phyloP scores from a whole-genome alignment of 2,888 invertebrate species.

The Cheilosia pagana region DNA sequence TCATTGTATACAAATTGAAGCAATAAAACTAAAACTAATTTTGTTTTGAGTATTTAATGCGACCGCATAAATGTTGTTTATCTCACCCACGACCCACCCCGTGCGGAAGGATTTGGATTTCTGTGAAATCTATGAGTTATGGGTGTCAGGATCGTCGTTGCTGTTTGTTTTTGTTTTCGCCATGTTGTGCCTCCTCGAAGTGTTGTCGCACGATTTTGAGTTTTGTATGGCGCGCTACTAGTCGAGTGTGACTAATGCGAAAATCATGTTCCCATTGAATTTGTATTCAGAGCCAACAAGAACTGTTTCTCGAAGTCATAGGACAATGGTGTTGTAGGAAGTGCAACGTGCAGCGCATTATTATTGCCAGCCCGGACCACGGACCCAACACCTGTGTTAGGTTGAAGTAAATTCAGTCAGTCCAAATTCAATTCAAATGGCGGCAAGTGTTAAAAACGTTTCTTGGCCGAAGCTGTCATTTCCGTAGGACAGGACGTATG shows the following conservation, averaged over 20 bases:
- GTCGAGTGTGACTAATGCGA: constrained; percentile 73
- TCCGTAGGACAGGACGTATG: constrained; percentile 1
- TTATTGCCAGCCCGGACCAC: constrained; percentile 12
- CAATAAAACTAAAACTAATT: constrained; percentile 25
- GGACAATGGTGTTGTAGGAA: constrained; percentile 64
- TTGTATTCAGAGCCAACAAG: constrained; percentile 51
- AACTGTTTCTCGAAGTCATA: constrained; percentile 26
- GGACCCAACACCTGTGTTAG: constrained; percentile 57
- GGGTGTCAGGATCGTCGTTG: constrained; percentile 19
- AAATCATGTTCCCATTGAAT: constrained; percentile 70
- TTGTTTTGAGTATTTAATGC: constrained; percentile 34
- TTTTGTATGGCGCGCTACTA: constrained; percentile 23
- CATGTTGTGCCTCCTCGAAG: constrained; percentile 29
- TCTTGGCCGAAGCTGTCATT: not conserved
- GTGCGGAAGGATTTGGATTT: not conserved
- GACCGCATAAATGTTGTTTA: not conserved
- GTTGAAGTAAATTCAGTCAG: constrained; percentile 22
- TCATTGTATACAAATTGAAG: not conserved
- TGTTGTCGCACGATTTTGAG: constrained; percentile 62
- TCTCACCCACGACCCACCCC: not conserved
- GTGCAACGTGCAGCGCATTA: constrained; percentile 52
- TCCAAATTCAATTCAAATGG: constrained; percentile 17
- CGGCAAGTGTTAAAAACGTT: constrained; percentile 21
- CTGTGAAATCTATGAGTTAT: constrained; percentile 42
- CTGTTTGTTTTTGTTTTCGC: not conserved